A percentile compares a stretch with the other conserved stretches of the same genome.
Evolutionary conservation across 2,113 vertebrate species (phyloP).

Genomic region (Passer montanus): DNA sequence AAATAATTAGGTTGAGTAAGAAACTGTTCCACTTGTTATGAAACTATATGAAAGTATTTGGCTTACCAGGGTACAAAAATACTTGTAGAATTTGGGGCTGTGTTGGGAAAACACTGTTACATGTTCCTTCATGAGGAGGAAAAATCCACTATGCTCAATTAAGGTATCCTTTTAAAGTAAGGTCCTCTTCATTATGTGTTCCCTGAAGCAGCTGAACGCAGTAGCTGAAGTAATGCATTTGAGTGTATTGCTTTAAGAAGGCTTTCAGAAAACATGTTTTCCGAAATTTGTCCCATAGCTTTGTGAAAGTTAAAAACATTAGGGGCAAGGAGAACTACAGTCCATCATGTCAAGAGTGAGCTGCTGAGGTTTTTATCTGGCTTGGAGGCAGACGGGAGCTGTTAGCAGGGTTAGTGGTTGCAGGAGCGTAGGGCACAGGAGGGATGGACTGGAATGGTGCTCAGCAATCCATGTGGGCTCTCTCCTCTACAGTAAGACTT

Average conservation of each 20-base stretch:
- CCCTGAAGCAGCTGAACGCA: background rate
- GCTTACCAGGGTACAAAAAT: background rate
- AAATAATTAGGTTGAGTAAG: background rate
- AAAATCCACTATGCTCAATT: background rate
- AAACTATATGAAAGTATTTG: background rate
- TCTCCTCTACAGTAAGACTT: slow-evolving; percentile 55
- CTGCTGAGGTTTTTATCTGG: background rate
- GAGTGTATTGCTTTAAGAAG: background rate
- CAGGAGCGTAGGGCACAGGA: background rate
- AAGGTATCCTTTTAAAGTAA: background rate
- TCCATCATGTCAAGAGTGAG: background rate
- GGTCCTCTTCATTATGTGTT: background rate
- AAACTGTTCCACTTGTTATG: background rate
- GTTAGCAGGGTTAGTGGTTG: background rate
- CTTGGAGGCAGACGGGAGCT: background rate
- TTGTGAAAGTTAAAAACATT: background rate
- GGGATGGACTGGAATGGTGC: slow-evolving; percentile 14
- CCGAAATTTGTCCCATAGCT: background rate
- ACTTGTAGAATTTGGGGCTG: background rate
- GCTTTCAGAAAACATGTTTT: background rate
- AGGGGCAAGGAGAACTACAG: background rate
- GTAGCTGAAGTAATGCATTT: background rate
- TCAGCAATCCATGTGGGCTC: slow-evolving; percentile 6
- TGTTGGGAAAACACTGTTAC: background rate
- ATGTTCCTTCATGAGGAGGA: background rate